Base-by-base conservation (phyloP, 2,888 invertebrate genomes). In the Cataglyphis altisquamis region DNA sequence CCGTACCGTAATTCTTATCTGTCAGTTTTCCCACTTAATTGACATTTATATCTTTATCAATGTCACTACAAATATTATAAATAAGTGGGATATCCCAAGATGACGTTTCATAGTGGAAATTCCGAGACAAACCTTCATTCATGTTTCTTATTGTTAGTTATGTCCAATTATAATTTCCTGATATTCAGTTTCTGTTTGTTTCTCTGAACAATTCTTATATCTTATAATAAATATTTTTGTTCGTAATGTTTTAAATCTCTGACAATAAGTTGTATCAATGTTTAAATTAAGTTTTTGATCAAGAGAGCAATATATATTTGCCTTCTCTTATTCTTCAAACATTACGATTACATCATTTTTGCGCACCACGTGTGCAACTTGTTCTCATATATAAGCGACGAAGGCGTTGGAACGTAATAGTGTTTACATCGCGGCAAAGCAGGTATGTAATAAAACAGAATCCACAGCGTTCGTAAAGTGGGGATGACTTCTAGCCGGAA, bases 61-160 rank as follows among this genome's bases (percentile, higher is more conserved):
- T 39, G 3, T 10, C n/a, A 67, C 2, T 32, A 12, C 18, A 68
- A 60, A 21, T 60, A 8, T 66, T 9, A 9, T 12, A 57, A 45
- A 77, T 29, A 29, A 60, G 32, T 18, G 41, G 41, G 45, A 18
- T 18, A 39, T 68, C 10, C 45, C 70, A 12, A 55, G 57, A 12
- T 80, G 60, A 80, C 32, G 78, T 18, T 68, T 18, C 21, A 45
- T 39, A 63, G 0, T 39, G 57, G 78, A 68, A 80, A 68, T 68
- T 36, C 45, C 78, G n/a, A 60, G 10, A 1, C 25, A 57, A 57
- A 57, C 18, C 0, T 21, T 29, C 18, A 68, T 12, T 60, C 4
- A 32, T 32, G 32, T 32, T 32, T 32, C 32, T 32, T 32, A 32
- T 32, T 32, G 32, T 32, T 32, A 57, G 18, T 60, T 60, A 60